These are phyloP conservation scores for Penaeus indicus DNA, from an alignment of 1,140 invertebrate genomes.

Conservation along the genomic window DNA sequence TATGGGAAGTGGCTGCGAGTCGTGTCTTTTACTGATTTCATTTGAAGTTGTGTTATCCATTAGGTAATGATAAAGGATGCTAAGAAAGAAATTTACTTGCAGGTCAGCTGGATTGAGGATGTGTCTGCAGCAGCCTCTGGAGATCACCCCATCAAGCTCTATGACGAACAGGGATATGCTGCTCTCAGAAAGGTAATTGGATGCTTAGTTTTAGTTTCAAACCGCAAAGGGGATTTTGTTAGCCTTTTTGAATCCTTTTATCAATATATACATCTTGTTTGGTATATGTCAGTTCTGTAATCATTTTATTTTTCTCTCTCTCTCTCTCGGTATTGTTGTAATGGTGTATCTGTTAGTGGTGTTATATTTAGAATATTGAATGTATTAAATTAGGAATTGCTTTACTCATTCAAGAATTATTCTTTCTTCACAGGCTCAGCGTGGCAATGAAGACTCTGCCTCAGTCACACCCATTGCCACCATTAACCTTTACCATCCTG, in stretches of 20 bases:
- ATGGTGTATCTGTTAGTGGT: not conserved
- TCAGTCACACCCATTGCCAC: slow-evolving; percentile 81
- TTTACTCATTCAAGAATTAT: slow-evolving; percentile 49
- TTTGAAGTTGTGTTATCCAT: not conserved
- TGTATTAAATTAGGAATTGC: not conserved
- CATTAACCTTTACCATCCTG: slow-evolving; percentile 83
- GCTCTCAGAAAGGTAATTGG: slow-evolving; percentile 74
- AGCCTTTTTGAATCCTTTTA: not conserved
- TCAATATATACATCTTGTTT: too few species aligned
- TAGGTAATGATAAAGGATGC: not conserved
- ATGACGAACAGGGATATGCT: slow-evolving; percentile 92
- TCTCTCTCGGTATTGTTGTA: not conserved
- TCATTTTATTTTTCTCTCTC: not conserved
- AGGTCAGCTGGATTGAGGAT: slow-evolving; percentile 94
- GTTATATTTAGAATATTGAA: not conserved
- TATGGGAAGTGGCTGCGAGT: not conserved
- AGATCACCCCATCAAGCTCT: slow-evolving; percentile 83
- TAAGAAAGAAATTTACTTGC: slow-evolving; percentile 63
- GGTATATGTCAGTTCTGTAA: too few species aligned
- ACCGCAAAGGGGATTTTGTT: not conserved
- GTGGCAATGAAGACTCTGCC: slow-evolving; percentile 72
- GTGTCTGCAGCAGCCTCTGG: slow-evolving; percentile 84
- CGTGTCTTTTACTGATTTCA: not conserved
- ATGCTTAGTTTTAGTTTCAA: not conserved
- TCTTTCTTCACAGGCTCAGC: slow-evolving; percentile 70